phyloP scores from a whole-genome alignment of 2,797 vertebrate genomes.

The Trachurus trachurus region DNA sequence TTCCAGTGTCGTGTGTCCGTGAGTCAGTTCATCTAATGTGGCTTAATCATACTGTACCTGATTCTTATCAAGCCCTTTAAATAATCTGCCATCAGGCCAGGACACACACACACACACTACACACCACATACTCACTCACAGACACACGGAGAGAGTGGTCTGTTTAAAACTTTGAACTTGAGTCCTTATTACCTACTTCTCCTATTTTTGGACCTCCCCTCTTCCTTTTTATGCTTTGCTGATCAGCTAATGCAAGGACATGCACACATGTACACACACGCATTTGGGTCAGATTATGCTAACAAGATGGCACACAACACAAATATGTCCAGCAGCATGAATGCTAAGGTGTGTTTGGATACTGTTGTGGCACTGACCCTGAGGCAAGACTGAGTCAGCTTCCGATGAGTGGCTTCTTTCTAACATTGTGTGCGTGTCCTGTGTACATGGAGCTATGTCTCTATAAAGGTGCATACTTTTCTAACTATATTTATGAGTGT shows the following conservation, averaged over 20 bases:
- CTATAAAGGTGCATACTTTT: constrained; percentile 7
- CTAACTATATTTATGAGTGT: background rate
- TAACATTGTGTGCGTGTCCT: constrained; percentile 3
- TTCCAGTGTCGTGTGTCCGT: constrained; percentile 34
- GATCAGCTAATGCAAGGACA: constrained; percentile 32
- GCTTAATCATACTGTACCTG: constrained; percentile 46
- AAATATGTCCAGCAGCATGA: constrained; percentile 25
- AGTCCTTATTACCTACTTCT: constrained; percentile 37
- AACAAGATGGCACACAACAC: constrained; percentile 26
- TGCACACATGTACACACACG: constrained; percentile 16
- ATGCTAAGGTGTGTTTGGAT: constrained; percentile 46
- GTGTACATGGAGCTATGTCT: background rate
- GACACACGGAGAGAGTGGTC: background rate
- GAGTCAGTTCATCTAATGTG: constrained; percentile 41
- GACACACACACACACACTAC: constrained; percentile 10
- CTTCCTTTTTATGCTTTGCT: constrained; percentile 25
- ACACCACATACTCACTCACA: background rate
- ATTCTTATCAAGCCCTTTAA: constrained; percentile 44
- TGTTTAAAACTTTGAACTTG: constrained; percentile 31
- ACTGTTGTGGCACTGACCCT: constrained; percentile 34
- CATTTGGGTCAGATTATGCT: constrained; percentile 29
- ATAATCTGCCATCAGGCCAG: constrained; percentile 39
- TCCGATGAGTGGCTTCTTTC: constrained; percentile 34
- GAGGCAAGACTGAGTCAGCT: constrained; percentile 54
- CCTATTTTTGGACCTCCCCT: constrained; percentile 36